Conservation (phyloP, 1,140 invertebrate species). For the Drosophila baimaii region DNA sequence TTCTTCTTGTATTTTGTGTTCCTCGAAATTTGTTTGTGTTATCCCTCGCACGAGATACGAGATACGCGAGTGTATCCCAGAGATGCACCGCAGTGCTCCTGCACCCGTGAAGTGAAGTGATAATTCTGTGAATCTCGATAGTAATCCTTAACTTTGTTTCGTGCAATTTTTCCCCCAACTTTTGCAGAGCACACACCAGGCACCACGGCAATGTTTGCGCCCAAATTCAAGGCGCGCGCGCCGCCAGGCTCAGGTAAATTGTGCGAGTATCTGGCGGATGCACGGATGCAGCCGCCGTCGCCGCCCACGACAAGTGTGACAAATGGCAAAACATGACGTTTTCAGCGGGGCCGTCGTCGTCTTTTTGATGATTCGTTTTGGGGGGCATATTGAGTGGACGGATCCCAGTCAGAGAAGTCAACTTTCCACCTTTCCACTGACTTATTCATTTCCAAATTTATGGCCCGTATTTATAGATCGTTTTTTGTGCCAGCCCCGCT, state of each 20-base stretch:
- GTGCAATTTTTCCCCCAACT: conserved; percentile 34
- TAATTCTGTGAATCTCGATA: conserved; percentile 47
- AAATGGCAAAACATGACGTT: conserved; percentile 73
- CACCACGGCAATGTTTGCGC: conserved; percentile 87
- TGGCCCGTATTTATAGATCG: conserved; percentile 66
- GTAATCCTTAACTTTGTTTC: too few relatives aligned
- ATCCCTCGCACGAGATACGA: neutral
- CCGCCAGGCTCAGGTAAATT: conserved; percentile 88
- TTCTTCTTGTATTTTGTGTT: conserved; percentile 29
- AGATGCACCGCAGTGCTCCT: conserved; percentile 10
- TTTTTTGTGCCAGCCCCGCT: conserved; percentile 24
- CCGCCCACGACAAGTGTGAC: conserved; percentile 32
- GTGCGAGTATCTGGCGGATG: conserved; percentile 25
- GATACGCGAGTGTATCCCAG: conserved; percentile 6
- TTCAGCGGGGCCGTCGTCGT: conserved; percentile 44
- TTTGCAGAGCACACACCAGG: conserved; percentile 75
- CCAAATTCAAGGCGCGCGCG: conserved; percentile 91
- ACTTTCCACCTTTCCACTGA: conserved; percentile 52
- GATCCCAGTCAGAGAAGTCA: conserved; percentile 43
- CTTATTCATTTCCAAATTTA: conserved; percentile 58
- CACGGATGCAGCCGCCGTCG: conserved; percentile 35
- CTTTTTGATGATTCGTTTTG: conserved; percentile 39
- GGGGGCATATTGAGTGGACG: conserved; percentile 38
- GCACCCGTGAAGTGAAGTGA: conserved; percentile 27
- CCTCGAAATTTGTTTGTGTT: conserved; percentile 36